Evolutionary conservation across 2,888 invertebrate genomes (phyloP).

Genomic region (Dascillus cervinus): DNA sequence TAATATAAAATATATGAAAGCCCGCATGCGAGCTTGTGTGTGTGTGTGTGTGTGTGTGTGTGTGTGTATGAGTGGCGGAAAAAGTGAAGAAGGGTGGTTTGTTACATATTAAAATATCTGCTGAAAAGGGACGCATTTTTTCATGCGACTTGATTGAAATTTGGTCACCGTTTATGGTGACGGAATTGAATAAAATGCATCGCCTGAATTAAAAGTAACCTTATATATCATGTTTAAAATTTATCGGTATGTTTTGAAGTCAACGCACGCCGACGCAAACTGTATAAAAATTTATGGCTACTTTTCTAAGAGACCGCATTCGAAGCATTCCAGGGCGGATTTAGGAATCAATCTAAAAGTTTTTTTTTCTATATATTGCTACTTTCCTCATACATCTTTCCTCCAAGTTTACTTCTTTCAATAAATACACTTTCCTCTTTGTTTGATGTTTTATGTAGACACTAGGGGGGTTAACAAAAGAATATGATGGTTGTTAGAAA

Average conservation of each 20-base stretch:
- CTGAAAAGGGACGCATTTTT: too few relatives aligned
- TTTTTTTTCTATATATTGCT: too few relatives aligned
- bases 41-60: too few relatives aligned
- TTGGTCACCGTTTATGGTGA: too few relatives aligned
- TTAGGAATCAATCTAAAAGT: slow-evolving; percentile 16
- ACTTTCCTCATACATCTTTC: slow-evolving; percentile 10
- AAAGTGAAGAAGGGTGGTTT: slow-evolving; percentile 10
- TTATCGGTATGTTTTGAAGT: slow-evolving; percentile 27
- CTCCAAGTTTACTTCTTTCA: slow-evolving; percentile 12
- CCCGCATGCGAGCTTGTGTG: slow-evolving; percentile 11
- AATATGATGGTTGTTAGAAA: too few relatives aligned
- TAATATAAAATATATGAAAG: slow-evolving; percentile 15
- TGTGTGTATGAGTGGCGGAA: too few relatives aligned
- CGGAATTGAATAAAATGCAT: too few relatives aligned
- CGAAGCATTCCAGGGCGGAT: slow-evolving; percentile 18
- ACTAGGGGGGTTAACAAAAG: too few relatives aligned
- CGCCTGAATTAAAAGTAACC: slow-evolving; percentile 14
- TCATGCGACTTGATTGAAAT: too few relatives aligned
- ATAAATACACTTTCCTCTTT: slow-evolving; percentile 8
- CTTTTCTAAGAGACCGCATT: slow-evolving; percentile 19
- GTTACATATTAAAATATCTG: slow-evolving; percentile 10
- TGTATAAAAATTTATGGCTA: slow-evolving; percentile 31
- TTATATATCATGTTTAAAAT: slow-evolving; percentile 22
- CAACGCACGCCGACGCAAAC: slow-evolving; percentile 25
- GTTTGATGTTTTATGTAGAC: too few relatives aligned